Evolutionary conservation across 1,140 invertebrate genomes (phyloP), one percentile per base, ranked within the genome.

Genomic region (Apocrypta bakeri): DNA sequence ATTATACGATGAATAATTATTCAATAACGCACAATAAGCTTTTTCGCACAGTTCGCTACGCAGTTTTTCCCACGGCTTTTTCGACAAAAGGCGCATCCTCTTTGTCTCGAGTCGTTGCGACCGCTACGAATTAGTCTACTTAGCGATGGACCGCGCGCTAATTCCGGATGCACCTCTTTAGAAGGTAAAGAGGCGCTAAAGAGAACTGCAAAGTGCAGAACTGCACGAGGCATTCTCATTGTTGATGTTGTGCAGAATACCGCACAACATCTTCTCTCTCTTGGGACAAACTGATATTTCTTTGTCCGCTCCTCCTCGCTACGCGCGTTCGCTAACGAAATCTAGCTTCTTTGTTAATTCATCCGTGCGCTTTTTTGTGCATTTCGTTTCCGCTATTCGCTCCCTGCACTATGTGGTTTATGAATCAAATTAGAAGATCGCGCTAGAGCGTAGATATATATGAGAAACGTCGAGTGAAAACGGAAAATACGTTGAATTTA

Each of bases 181-280:
- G 79, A n/a, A 56, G 33, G 29, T 29, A 72, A 80, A 25, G 73
- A 76, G 80, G 64, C n/a, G 80, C 80, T 82, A 82, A 82, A 76
- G 21, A 71, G 64, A 27, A n/a, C n/a, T n/a, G 63, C 63, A 9
- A 25, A 24, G 3, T 0, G 14, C 56, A 21, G n/a, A 7, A n/a
- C n/a, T n/a, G 8, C 61, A 33, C 1, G 29, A 17, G 27, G 11
- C 21, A 66, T 40, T 24, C 31, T 24, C 61, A 24, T 77, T 14
- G 12, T 37, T 37, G 37, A n/a, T n/a, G n/a, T n/a, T n/a, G n/a
- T n/a, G n/a, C n/a, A n/a, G n/a, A n/a, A n/a, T n/a, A n/a, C n/a
- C n/a, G n/a, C n/a, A n/a, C n/a, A 63, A 2, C 25, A 17, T 66
- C 3, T 21, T 6, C 42, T 17, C 14, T 56, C 14, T n/a, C n/a